phyloP scores from a whole-genome alignment of 2,113 vertebrate species.

The Lepisosteus oculatus region DNA sequence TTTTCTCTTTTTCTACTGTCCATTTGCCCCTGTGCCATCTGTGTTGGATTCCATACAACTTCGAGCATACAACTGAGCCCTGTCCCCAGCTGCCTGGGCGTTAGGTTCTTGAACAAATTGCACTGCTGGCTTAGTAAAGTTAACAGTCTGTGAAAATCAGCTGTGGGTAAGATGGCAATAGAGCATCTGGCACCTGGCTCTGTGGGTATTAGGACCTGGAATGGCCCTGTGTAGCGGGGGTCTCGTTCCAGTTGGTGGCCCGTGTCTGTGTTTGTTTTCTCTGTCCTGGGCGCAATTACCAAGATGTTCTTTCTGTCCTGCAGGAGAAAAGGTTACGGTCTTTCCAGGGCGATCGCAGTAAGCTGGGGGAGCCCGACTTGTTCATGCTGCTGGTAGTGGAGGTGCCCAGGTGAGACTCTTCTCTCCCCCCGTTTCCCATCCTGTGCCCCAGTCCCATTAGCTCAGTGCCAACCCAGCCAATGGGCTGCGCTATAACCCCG shows the following conservation, averaged over 20 bases:
- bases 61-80: background rate
- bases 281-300: too few relatives aligned
- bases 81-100: background rate
- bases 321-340: constrained; percentile 63
- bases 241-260: too few relatives aligned
- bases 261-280: too few relatives aligned
- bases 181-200: too few relatives aligned
- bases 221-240: too few relatives aligned
- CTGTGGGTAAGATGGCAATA: too few relatives aligned
- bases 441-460: background rate
- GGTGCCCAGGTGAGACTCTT: constrained; percentile 58
- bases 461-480: background rate
- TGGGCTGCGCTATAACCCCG: background rate
- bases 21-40: background rate
- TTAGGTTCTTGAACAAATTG: too few relatives aligned
- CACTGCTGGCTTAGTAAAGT: too few relatives aligned
- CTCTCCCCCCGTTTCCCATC: background rate
- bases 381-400: constrained; percentile 68
- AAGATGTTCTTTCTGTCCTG: constrained; percentile 19
- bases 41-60: too few relatives aligned
- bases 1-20: constrained; percentile 12
- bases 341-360: constrained; percentile 58
- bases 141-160: too few relatives aligned
- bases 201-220: too few relatives aligned
- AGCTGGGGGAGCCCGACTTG: constrained; percentile 66